Evolutionary conservation across 1,140 invertebrate genomes (phyloP), one percentile per base, ranked within the genome.

Genomic region (Pseudobourletiella spinata): DNA sequence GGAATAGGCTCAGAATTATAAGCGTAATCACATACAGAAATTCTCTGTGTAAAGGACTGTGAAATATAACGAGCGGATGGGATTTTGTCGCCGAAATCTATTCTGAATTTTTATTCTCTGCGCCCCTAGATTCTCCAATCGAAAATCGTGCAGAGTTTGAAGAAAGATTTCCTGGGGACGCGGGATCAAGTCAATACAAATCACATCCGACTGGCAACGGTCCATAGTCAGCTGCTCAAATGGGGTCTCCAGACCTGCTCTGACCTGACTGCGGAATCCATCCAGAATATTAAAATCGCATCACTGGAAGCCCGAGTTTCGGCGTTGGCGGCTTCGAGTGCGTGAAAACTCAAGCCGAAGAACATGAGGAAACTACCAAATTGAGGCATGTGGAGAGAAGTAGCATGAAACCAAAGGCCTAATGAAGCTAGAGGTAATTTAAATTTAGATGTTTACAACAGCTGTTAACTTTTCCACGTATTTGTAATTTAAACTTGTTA

Each of bases 171-270:
- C 2, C 35, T 57, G 6, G 6, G 39, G 16, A 43, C 29, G 18
- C 18, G 50, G 50, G 55, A 35, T 1, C n/a, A 43, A 39, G 39
- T 52, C n/a, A 30, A 59, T 28, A 56, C 35, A 2, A 62, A 62
- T 22, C 52, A 64, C 20, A 26, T 67, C 1, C 29, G 65, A 32
- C 20, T 67, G 15, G 58, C 65, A 14, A 30, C 61, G 18, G 18
- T 67, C 18, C 65, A 67, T 24, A 64, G 26, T 55, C 61, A 67
- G 25, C 32, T 64, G 2, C 26, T 64, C 4, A 59, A 61, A 46
- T 67, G 65, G 65, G 61, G 57, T 20, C 22, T 59, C 2, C 54
- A 61, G 25, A 56, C 29, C 15, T 67, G 65, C 50, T 28, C 51
- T 2, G 58, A 59, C 46, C 44, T 57, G 20, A 63, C n/a, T 24